Evolutionary conservation across 2,888 invertebrate species (phyloP), one percentile per base, ranked within the genome.

Genomic region (Agonopterix alstromeriana): DNA sequence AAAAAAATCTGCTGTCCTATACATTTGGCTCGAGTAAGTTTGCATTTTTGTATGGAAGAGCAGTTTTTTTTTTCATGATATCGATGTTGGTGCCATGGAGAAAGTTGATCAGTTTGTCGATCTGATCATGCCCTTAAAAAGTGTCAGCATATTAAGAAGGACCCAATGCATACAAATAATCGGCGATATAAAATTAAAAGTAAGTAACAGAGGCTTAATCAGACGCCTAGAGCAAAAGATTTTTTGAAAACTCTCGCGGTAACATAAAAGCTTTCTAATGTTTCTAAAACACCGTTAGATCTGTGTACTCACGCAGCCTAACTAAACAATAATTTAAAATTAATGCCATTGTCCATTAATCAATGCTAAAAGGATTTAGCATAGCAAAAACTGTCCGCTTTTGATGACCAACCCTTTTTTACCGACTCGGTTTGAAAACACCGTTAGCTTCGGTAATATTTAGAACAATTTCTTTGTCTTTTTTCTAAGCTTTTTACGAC

Each of bases 311-410:
- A 27, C 27, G n/a, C 3, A n/a, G 38, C 10, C 38, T 38, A 70
- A 70, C 65, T 63, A 77, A 77, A 83, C 72, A 79, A 70, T 59
- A 54, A 41, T 43, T 56, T 57, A 76, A 79, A 73, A 73, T 81
- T 78, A 76, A 82, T 73, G 48, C 79, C 62, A 75, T 84, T 84
- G 81, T 82, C 63, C 73, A 78, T 80, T 81, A 84, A 84, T 85
- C 77, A 80, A 77, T 69, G 27, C 70, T 79, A 82, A 82, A 82
- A 69, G 78, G 78, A 78, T 79, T 81, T 73, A 53, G 54, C 61
- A 54, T 67, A 52, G 77, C 81, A 81, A 79, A 82, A 82, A 77
- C 66, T 63, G 52, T 59, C 56, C 62, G 51, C 67, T 66, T 73
- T 76, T 71, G 67, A 67, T 62, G 63, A 56, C 50, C 58, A 82